phyloP scores from a whole-genome alignment of 2,113 vertebrate genomes.

The Xenotilapia caudafasciata region DNA sequence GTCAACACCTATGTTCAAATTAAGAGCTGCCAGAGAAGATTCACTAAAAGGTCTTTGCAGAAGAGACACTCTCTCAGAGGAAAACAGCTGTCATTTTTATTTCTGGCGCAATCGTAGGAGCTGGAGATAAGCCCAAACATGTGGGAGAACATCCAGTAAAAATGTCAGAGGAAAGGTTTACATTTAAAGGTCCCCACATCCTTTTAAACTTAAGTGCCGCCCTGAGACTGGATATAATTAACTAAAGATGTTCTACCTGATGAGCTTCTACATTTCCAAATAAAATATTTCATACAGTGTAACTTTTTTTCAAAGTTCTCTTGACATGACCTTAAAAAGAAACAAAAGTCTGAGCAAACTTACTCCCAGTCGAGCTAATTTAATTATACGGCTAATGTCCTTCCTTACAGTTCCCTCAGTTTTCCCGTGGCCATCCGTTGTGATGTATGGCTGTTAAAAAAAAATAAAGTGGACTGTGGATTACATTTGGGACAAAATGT shows the following conservation, averaged over 20 bases:
- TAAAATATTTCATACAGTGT: not conserved
- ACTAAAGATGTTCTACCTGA: not conserved
- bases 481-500: conserved; percentile 32
- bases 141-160: conserved; percentile 54
- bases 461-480: conserved; percentile 1
- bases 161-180: conserved; percentile 37
- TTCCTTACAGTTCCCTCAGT: not conserved
- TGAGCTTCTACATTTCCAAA: not conserved
- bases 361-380: not conserved
- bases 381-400: not conserved
- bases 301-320: not conserved
- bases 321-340: not conserved
- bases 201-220: not conserved
- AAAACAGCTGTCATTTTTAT: conserved; percentile 64
- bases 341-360: not conserved
- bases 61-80: conserved; percentile 19
- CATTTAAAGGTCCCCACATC: conserved; percentile 38
- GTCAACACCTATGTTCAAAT: conserved; percentile 9
- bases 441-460: not conserved
- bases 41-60: conserved; percentile 1
- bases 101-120: conserved; percentile 24
- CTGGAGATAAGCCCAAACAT: conserved; percentile 54
- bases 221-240: not conserved
- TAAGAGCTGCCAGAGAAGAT: not conserved
- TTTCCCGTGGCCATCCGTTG: not conserved